These are phyloP conservation scores for Pipra filicauda DNA, from an alignment of 2,113 vertebrate species.

Conservation along the genomic window DNA sequence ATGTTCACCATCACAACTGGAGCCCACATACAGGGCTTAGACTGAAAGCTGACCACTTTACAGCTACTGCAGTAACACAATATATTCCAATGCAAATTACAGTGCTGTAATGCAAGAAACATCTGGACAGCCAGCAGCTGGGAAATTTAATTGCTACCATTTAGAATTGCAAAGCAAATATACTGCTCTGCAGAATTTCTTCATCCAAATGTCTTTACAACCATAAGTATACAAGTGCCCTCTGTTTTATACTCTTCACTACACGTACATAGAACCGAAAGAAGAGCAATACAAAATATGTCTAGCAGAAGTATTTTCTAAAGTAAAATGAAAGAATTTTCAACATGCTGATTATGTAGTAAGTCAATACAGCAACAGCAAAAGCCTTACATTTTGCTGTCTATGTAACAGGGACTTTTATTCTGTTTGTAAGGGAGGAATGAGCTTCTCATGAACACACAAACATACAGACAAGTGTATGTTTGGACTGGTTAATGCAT, in stretches of 20 bases:
- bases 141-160: slow-evolving; percentile 60
- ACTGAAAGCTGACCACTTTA: slow-evolving; percentile 54
- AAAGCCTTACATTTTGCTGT: background rate
- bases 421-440: background rate
- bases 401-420: background rate
- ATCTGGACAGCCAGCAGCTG: slow-evolving; percentile 67
- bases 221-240: background rate
- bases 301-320: background rate
- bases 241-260: background rate
- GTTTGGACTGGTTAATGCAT: background rate
- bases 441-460: background rate
- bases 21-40: background rate
- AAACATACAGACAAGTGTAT: rapidly evolving
- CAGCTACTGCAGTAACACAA: slow-evolving; percentile 26
- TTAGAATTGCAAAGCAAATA: slow-evolving; percentile 47
- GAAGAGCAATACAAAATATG: background rate
- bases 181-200: slow-evolving; percentile 28
- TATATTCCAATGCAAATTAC: slow-evolving; percentile 63
- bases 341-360: background rate
- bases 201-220: background rate
- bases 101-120: slow-evolving; percentile 58
- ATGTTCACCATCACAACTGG: background rate
- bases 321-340: slow-evolving; percentile 22
- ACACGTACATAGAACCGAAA: background rate
- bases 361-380: background rate